Base-by-base conservation (phyloP, 2,797 vertebrate species). In the Myotis findleyi region DNA sequence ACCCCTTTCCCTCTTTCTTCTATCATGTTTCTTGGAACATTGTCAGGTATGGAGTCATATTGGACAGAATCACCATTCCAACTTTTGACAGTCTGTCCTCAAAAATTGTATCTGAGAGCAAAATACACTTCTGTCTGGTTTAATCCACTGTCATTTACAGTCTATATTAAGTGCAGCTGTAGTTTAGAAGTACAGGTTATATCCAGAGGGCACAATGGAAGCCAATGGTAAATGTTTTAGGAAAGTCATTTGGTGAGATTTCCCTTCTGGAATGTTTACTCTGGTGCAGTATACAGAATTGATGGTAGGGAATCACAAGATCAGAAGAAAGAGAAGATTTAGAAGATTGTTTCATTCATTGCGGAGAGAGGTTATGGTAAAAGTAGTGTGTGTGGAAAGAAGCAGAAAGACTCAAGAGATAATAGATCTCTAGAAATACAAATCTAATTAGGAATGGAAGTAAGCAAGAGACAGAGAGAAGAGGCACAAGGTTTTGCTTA, bases 401-500 rank as follows among this genome's bases (percentile, higher is more conserved):
- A 64, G 11, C 13, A 59, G n/a, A 53, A 79, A 71, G 53, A n/a
- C 20, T 62, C 14, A 17, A 82, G 27, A 69, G 3, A 33, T 59
- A 94, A 81, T n/a, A 71, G 59, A 84, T 57, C 25, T 87, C 53
- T 76, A 92, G 23, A 84, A 92, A 85, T 44, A 71, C 20, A 80
- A 36, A 41, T 83, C 20, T 79, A 88, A 49, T 66, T 87, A 68
- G 3, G 3, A 44, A 47, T 13, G 72, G 16, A 72, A 16, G 11
- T 87, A 87, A 87, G 1, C 5, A 3, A 91, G 41, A 36, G 12
- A 33, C 25, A n/a, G 49, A 85, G 12, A 36, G 21, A 87, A 59
- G 23, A 87, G 2, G 7, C 41, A 55, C 10, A 41, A 6, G 1
- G 53, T 44, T 89, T 44, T 64, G 7, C 25, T 84, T 44, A n/a